A percentile compares a stretch with the other conserved stretches of the same genome.
phyloP scores from a whole-genome alignment of 2,888 invertebrate species.

The Chrysodeixis includens region DNA sequence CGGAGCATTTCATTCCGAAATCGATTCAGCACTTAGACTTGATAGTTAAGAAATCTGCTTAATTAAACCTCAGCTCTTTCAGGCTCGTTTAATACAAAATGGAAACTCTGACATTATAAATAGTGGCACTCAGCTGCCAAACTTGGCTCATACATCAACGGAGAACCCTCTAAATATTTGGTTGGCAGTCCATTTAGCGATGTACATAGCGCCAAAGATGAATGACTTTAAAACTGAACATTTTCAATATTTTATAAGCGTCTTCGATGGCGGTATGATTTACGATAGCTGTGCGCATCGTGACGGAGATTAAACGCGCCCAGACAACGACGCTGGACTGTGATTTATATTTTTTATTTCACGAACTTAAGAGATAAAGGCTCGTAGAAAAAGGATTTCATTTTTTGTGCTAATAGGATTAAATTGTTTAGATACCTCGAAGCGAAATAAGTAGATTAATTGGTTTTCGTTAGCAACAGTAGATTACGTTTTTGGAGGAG shows the following conservation, averaged over 20 bases:
- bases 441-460: constrained; percentile 13
- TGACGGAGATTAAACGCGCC: constrained; percentile 62
- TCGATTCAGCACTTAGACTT: background rate
- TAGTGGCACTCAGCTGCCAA: background rate
- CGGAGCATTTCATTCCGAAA: background rate
- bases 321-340: constrained; percentile 47
- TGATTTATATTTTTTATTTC: constrained; percentile 56
- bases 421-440: constrained; percentile 31
- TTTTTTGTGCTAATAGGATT: constrained; percentile 40
- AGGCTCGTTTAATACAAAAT: background rate
- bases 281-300: constrained; percentile 55
- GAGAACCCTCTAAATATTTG: constrained; percentile 46
- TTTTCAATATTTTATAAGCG: constrained; percentile 60
- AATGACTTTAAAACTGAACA: constrained; percentile 56
- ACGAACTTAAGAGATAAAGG: constrained; percentile 40
- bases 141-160: constrained; percentile 39
- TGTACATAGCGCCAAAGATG: constrained; percentile 54
- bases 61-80: background rate
- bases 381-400: constrained; percentile 38
- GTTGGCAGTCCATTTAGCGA: constrained; percentile 36
- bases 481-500: background rate
- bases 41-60: background rate
- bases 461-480: constrained; percentile 14
- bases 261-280: constrained; percentile 61
- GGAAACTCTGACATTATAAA: background rate